Conservation (phyloP, 1,140 invertebrate species). For the Conus betulinus region DNA sequence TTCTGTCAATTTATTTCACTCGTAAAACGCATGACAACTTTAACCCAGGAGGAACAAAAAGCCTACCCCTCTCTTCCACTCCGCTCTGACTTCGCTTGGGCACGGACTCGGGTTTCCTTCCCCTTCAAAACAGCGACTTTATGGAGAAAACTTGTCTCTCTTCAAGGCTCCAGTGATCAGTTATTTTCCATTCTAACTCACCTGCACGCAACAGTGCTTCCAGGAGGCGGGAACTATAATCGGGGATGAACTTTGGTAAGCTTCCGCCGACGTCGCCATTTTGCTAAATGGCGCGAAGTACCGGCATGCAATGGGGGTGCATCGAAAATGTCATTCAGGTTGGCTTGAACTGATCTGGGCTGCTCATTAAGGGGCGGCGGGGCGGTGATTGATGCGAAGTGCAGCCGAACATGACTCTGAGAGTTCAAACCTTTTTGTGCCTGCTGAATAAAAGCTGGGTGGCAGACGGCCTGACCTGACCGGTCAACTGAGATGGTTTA, state of each 20-base stretch:
- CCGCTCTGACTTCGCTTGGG: neutral
- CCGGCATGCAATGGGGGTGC: slow-evolving; percentile 9
- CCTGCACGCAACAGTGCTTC: neutral
- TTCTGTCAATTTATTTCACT: slow-evolving; percentile 2
- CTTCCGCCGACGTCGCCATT: slow-evolving; percentile 17
- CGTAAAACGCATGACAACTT: slow-evolving; percentile 15
- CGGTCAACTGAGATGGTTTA: neutral
- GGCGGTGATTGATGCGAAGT: neutral
- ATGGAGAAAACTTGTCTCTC: slow-evolving; percentile 24
- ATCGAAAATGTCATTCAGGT: slow-evolving; percentile 4
- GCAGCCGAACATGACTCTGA: neutral
- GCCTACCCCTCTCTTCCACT: neutral
- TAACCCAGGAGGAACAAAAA: neutral
- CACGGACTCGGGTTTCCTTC: neutral
- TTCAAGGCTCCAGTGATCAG: slow-evolving; percentile 18
- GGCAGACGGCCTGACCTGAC: neutral
- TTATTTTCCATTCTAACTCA: slow-evolving; percentile 6
- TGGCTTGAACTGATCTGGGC: neutral
- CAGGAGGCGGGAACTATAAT: neutral
- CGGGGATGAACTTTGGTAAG: slow-evolving; percentile 16
- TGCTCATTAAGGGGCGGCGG: neutral
- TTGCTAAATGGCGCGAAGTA: slow-evolving; percentile 25
- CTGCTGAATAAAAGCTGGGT: neutral
- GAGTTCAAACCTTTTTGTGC: neutral
- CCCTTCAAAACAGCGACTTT: neutral